These are phyloP conservation scores for Synanthedon tipuliformis DNA, from an alignment of 2,888 invertebrate species.

Conservation along the genomic window DNA sequence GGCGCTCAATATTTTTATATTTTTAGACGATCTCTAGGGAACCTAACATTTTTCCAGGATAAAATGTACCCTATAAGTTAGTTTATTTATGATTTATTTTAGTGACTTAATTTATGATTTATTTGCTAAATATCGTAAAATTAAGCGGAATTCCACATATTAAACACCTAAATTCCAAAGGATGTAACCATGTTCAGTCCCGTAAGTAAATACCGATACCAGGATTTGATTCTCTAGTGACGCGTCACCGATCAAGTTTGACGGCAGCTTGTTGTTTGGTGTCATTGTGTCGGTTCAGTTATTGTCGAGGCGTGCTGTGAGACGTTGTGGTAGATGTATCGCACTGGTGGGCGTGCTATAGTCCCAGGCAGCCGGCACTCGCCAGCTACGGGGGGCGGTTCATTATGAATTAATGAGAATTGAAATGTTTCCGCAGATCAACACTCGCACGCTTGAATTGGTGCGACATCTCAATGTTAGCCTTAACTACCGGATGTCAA, in stretches of 20 bases:
- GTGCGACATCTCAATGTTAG: slow-evolving; percentile 30
- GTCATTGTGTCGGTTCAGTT: slow-evolving; percentile 41
- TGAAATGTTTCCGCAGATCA: slow-evolving; percentile 45
- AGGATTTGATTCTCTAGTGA: slow-evolving; percentile 16
- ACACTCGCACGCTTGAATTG: slow-evolving; percentile 26
- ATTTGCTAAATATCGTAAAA: no score
- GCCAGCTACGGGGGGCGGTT: slow-evolving; percentile 38
- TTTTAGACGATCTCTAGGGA: no score
- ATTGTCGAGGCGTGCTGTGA: slow-evolving; percentile 36
- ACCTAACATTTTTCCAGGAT: no score
- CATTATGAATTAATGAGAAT: slow-evolving; percentile 56
- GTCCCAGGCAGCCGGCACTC: slow-evolving; percentile 14
- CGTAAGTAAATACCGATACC: no score
- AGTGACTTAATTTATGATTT: no score
- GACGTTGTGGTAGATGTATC: slow-evolving; percentile 17
- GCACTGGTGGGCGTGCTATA: slow-evolving; percentile 31
- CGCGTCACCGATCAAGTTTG: slow-evolving; percentile 47
- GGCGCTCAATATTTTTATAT: no score
- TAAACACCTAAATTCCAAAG: no score
- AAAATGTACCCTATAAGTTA: no score
- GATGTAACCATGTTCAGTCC: no score
- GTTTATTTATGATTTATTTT: no score
- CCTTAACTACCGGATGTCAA: slow-evolving; percentile 16
- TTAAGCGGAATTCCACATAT: no score
- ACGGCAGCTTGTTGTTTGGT: slow-evolving; percentile 42